Evolutionary conservation across 2,113 vertebrate genomes (phyloP).

Genomic region (Vulpes ferrilata): DNA sequence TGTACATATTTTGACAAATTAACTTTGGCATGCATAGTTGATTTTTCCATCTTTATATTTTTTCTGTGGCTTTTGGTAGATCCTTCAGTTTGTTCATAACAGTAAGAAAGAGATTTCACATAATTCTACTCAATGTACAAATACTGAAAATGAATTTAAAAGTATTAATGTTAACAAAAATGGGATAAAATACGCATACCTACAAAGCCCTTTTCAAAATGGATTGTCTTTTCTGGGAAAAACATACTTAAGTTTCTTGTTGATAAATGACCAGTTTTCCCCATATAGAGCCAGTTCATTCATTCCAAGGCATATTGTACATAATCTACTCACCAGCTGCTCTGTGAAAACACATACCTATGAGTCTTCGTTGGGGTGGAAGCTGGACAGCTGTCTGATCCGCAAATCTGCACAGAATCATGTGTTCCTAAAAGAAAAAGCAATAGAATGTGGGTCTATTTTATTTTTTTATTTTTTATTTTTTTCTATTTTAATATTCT

Average conservation of each 20-base stretch:
- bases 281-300: neutral
- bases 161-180: slow-evolving; percentile 50
- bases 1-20: slow-evolving; percentile 17
- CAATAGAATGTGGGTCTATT: slow-evolving; percentile 25
- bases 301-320: neutral
- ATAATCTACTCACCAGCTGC: slow-evolving; percentile 57
- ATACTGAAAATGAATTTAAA: slow-evolving; percentile 21
- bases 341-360: slow-evolving; percentile 89
- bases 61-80: slow-evolving; percentile 37
- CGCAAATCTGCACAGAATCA: slow-evolving; percentile 98
- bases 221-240: slow-evolving; percentile 14
- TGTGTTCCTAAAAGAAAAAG: slow-evolving; percentile 93
- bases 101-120: slow-evolving; percentile 23
- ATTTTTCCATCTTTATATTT: slow-evolving; percentile 48
- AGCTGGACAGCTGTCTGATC: slow-evolving; percentile 97
- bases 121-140: slow-evolving; percentile 7
- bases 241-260: neutral
- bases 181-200: neutral
- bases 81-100: neutral
- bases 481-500: slow-evolving; percentile 1
- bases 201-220: neutral
- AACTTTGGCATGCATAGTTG: neutral
- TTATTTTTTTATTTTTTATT: neutral
- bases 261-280: slow-evolving; percentile 21
- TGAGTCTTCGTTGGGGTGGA: slow-evolving; percentile 91